Percentiles rank a stretch among this genome's conserved stretches.
phyloP scores from a whole-genome alignment of 1,140 invertebrate species.

The Neotoxoptera formosana region DNA sequence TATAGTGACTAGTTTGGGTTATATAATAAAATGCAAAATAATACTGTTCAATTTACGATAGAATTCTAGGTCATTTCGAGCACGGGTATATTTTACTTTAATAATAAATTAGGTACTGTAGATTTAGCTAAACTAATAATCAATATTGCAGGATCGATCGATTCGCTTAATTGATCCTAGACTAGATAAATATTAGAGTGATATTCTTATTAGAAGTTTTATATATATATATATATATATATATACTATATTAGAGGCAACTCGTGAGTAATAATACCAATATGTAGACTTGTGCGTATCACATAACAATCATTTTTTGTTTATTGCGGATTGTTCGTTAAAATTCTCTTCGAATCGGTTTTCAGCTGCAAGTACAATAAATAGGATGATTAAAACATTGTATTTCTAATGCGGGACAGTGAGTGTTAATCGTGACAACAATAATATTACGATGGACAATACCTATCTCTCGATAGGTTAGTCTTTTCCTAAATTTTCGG shows the following conservation, averaged over 20 bases:
- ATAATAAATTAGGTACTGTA: neutral
- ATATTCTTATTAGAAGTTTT: neutral
- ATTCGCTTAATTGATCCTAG: constrained; percentile 24
- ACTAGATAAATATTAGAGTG: constrained; percentile 28
- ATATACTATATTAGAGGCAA: constrained; percentile 35
- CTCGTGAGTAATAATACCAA: constrained; percentile 23
- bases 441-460: neutral
- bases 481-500: neutral
- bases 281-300: constrained; percentile 27
- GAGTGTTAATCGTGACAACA: neutral
- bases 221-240: neutral
- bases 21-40: constrained; percentile 52
- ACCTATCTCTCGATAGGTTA: neutral
- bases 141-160: neutral
- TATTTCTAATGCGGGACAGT: neutral
- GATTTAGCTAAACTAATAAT: constrained; percentile 24
- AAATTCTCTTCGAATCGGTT: neutral
- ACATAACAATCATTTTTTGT: constrained; percentile 14
- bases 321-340: constrained; percentile 5
- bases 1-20: constrained; percentile 55
- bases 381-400: neutral
- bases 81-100: neutral
- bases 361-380: neutral
- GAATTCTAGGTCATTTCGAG: constrained; percentile 31
- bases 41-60: constrained; percentile 44